Conservation (phyloP, 2,888 invertebrate species). For the Cheilosia urbana region DNA sequence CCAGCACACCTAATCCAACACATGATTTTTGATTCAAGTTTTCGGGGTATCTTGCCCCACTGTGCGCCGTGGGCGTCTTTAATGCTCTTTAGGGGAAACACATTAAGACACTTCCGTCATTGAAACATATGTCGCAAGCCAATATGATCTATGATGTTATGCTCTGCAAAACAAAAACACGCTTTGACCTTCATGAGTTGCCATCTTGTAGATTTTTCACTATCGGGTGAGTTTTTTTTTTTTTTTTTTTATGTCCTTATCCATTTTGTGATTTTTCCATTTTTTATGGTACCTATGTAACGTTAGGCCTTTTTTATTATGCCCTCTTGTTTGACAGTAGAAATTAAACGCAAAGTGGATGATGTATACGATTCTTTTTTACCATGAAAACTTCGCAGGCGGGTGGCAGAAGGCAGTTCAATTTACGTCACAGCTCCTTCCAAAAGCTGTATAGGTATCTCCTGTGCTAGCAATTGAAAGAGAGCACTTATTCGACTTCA, state of each 20-base stretch:
- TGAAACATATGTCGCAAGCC: slow-evolving; percentile 5
- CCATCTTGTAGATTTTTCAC: not conserved
- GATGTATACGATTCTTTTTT: not conserved
- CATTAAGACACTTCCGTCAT: not conserved
- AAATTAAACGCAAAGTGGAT: not conserved
- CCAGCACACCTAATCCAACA: too few species aligned
- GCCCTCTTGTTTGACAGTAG: slow-evolving; percentile 21
- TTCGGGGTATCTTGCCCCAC: too few species aligned
- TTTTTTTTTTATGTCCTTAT: not conserved
- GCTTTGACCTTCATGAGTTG: slow-evolving; percentile 15
- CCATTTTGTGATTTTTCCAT: too few species aligned
- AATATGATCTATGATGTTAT: not conserved
- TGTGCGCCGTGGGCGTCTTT: too few species aligned
- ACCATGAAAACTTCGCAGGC: not conserved
- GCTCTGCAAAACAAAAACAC: not conserved
- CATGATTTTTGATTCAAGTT: too few species aligned
- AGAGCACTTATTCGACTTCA: not conserved
- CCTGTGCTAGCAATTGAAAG: not conserved
- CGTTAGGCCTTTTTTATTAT: too few species aligned
- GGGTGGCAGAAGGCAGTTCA: not conserved
- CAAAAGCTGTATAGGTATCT: not conserved
- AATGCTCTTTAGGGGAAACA: not conserved
- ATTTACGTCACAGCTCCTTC: not conserved
- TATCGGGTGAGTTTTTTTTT: not conserved
- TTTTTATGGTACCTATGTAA: not conserved